Evolutionary conservation across 2,113 vertebrate species (phyloP), one percentile per base, ranked within the genome.

Genomic region (Xiphophorus couchianus): DNA sequence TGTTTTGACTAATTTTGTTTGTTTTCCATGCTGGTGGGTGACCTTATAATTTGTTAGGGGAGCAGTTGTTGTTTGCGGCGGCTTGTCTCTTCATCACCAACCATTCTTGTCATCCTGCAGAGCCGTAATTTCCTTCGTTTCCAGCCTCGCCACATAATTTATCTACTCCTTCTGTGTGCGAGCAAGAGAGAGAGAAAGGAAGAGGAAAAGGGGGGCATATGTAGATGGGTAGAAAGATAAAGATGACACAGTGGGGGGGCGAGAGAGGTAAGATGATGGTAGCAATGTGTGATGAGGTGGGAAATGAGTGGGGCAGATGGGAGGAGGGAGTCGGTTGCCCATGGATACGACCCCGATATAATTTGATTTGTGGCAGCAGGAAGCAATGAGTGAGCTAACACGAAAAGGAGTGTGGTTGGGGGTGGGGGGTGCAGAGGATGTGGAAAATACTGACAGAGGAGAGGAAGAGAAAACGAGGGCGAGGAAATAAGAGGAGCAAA

Each of bases 281-380:
- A 75, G 86, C 79, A 76, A 64, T 85, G 90, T 86, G 84, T 88
- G 89, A 91, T 88, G 90, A 91, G 92, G 86, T 86, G 87, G 83
- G 77, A 87, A 85, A 82, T 73, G 76, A 74, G 78, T 85, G 80
- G 31, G 51, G 70, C 60, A 44, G 70, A 42, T 22, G 72, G 44
- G 62, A 58, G 58, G 54, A 75, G 80, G 85, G 81, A 84, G 88
- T 71, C 74, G 74, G 93, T 93, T 93, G 93, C 92, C 91, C 88
- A 71, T 93, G 92, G 94, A 94, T 93, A 94, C 93, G 90, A 91
- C 93, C 92, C 92, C 87, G 86, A 91, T 93, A 93, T 94, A 93
- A 93, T 92, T 90, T 92, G 91, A 90, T 93, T 92, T 89, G 89
- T 90, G 88, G 90, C 90, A 90, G 93, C 89, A 89, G 92, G 88